Base-by-base conservation (phyloP, 2,888 invertebrate genomes). In the Embidobia sp. region DNA sequence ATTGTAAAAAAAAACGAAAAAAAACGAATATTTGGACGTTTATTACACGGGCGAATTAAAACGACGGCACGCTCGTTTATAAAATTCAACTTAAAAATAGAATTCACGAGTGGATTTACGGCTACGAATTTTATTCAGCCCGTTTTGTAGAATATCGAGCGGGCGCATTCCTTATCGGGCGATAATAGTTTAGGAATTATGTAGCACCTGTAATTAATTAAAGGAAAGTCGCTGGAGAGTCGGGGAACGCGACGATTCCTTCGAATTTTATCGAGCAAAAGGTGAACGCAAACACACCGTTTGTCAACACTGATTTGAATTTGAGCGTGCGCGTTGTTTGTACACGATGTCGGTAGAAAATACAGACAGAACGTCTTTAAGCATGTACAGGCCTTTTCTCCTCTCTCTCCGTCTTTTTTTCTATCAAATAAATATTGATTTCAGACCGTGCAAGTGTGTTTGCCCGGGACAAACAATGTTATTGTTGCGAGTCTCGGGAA, bases 391-490 rank as follows among this genome's bases (percentile, higher is more conserved):
- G 22, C 6, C 3, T 22, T 4, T 22, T 22, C 6, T 22, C 6
- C 6, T 22, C 3, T 22, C 6, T 22, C 22, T 22, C n/a, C n/a
- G n/a, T 11, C 29, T 42, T 59, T 42, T 64, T 18, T 13, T 19
- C 44, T 59, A 77, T 77, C 55, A 53, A 67, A 77, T 73, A 73
- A 77, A 77, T 77, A 78, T 77, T 77, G 77, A 77, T 77, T 69
- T 57, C 72, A 67, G 55, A 44, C 19, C 35, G 63, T 18, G 37
- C 27, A 53, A 77, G 66, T 55, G 13, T 51, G 69, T 69, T 77
- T 63, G 44, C 49, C 5, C 18, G 42, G 7, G 22, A 64, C 63
- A 77, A 77, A 77, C 57, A 51, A 46, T 51, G 67, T 57, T 55
- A 77, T 57, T 73, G 77, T 67, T 63, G 44, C 42, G 26, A 55